A percentile compares a stretch with the other conserved stretches of the same genome.
Conservation (phyloP, 2,888 invertebrate species). For the Zhuqinia jingwanae region DNA sequence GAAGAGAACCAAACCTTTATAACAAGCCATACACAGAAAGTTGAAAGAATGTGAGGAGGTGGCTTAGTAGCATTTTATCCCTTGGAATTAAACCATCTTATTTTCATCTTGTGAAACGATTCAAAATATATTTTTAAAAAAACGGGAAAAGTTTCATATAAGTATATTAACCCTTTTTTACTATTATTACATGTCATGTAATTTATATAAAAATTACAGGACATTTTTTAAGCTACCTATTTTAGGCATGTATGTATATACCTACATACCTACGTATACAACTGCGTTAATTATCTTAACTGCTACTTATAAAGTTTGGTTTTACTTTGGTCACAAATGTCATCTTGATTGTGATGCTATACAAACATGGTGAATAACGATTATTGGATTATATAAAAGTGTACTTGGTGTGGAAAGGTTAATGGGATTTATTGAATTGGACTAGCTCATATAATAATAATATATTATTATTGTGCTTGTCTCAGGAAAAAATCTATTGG, state of each 20-base stretch:
- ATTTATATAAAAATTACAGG: no score
- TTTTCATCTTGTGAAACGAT: constrained; percentile 10
- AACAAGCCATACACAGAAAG: neutral
- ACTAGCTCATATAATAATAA: constrained; percentile 8
- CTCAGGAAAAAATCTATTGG: no score
- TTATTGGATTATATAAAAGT: neutral
- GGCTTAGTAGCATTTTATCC: constrained; percentile 42
- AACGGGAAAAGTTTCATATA: no score
- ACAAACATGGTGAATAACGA: constrained; percentile 12
- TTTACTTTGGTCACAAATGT: neutral
- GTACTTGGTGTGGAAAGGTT: neutral
- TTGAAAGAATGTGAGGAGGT: constrained; percentile 55
- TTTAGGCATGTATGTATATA: no score
- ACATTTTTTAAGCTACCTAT: neutral
- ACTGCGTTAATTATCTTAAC: constrained; percentile 28
- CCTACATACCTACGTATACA: no score
- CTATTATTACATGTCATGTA: no score
- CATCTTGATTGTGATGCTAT: no score
- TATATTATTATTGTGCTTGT: no score
- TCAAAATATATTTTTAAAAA: neutral
- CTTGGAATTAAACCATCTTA: constrained; percentile 24
- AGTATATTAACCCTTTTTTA: no score
- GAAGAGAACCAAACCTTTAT: neutral
- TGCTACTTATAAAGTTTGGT: neutral
- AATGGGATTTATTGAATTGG: neutral